Percentiles rank a stretch among this genome's conserved stretches.
Conservation (phyloP, 2,888 invertebrate genomes). For the Cataglyphis rosenhaueri region DNA sequence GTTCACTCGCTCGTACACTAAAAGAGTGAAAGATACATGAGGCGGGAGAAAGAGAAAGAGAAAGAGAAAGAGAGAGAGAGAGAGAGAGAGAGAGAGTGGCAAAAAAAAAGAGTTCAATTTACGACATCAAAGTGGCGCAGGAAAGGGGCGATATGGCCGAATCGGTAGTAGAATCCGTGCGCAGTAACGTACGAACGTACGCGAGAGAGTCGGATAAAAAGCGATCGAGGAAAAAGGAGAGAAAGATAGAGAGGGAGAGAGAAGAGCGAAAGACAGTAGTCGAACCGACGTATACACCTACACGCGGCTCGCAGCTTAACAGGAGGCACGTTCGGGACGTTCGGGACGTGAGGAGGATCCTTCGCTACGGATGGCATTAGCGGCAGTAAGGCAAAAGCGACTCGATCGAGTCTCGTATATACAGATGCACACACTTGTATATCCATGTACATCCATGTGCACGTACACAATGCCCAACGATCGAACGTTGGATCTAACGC, state of each 20-base stretch:
- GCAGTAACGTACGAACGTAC: slow-evolving; percentile 52
- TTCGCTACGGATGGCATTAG: slow-evolving; percentile 55
- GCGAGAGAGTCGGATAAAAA: slow-evolving; percentile 50
- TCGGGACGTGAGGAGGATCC: slow-evolving; percentile 51
- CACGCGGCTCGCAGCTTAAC: slow-evolving; percentile 50
- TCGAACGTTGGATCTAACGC: neutral
- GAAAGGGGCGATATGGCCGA: slow-evolving; percentile 59
- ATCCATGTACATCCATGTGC: neutral
- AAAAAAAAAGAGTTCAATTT: slow-evolving; percentile 64
- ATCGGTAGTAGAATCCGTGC: slow-evolving; percentile 60
- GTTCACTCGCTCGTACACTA: slow-evolving; percentile 16
- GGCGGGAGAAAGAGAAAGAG: slow-evolving; percentile 21
- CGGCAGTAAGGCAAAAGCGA: slow-evolving; percentile 60
- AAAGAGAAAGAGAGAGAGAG: slow-evolving; percentile 17
- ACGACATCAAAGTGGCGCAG: slow-evolving; percentile 62
- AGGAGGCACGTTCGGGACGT: slow-evolving; percentile 54
- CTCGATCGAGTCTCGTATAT: slow-evolving; percentile 59
- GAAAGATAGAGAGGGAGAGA: neutral
- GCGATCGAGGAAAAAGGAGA: slow-evolving; percentile 26
- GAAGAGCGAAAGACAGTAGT: slow-evolving; percentile 44
- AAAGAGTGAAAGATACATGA: slow-evolving; percentile 31
- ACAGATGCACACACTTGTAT: neutral
- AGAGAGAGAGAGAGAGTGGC: slow-evolving; percentile 33
- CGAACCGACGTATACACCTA: slow-evolving; percentile 30
- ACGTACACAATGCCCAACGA: neutral